Conservation (phyloP, 2,113 vertebrate genomes). For the Cynocephalus volans region DNA sequence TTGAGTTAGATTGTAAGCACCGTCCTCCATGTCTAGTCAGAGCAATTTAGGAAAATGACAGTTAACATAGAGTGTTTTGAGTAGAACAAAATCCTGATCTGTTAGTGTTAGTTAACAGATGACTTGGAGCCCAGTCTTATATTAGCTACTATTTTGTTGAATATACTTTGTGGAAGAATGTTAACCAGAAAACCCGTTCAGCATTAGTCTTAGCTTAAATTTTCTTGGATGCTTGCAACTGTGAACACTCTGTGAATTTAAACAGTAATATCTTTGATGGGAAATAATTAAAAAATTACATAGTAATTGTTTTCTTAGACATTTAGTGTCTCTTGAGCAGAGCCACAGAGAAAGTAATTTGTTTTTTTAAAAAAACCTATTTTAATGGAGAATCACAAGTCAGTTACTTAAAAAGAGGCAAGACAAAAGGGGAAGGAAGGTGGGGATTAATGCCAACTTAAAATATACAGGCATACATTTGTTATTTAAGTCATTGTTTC, state of each 20-base stretch:
- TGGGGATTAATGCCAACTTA: background rate
- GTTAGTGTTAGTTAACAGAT: slow-evolving; percentile 62
- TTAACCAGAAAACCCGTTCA: slow-evolving; percentile 9
- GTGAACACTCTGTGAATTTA: slow-evolving; percentile 33
- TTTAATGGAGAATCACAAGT: slow-evolving; percentile 39
- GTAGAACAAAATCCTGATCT: background rate
- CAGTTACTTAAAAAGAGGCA: slow-evolving; percentile 23
- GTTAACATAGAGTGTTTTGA: background rate
- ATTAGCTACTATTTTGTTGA: background rate
- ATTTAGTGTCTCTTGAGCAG: background rate
- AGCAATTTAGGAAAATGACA: slow-evolving; percentile 3
- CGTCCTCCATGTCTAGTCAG: background rate
- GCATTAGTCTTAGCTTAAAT: background rate
- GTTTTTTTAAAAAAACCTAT: background rate
- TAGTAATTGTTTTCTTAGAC: slow-evolving; percentile 12
- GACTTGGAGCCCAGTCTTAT: background rate
- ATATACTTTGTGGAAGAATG: background rate
- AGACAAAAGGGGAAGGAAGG: background rate
- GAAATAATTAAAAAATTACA: slow-evolving; percentile 52
- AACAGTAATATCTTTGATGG: background rate
- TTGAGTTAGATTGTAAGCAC: slow-evolving; percentile 42
- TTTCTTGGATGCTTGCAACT: slow-evolving; percentile 56
- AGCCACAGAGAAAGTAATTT: background rate
- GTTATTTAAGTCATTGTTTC: background rate
- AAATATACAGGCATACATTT: background rate